Evolutionary conservation across 2,797 vertebrate species (phyloP).

Genomic region (Sebastes trivittatus): DNA sequence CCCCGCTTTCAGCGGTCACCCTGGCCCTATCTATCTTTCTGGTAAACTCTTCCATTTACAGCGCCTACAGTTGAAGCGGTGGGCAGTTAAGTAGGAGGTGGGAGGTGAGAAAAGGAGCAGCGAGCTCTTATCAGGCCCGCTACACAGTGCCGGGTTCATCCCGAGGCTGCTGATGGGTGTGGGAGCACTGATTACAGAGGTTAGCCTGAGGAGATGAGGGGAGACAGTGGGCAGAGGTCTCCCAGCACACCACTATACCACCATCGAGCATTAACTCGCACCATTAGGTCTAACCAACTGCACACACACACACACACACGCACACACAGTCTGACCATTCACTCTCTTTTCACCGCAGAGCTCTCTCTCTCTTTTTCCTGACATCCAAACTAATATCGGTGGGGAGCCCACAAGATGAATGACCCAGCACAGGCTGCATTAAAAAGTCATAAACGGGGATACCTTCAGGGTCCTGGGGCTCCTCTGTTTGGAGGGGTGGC

Average conservation of each 20-base stretch:
- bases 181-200: slow-evolving; percentile 57
- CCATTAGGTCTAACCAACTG: slow-evolving; percentile 32
- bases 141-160: slow-evolving; percentile 36
- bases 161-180: slow-evolving; percentile 38
- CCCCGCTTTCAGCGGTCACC: slow-evolving; percentile 18
- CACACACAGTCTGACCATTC: background rate
- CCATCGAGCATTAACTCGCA: slow-evolving; percentile 42
- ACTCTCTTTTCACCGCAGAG: slow-evolving; percentile 28
- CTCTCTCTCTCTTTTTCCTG: slow-evolving; percentile 26
- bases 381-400: slow-evolving; percentile 53
- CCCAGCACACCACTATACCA: slow-evolving; percentile 31
- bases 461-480: slow-evolving; percentile 63
- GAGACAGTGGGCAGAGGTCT: slow-evolving; percentile 33
- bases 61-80: slow-evolving; percentile 24
- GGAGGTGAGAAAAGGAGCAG: slow-evolving; percentile 42
- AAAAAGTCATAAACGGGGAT: slow-evolving; percentile 78
- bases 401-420: slow-evolving; percentile 71
- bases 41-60: slow-evolving; percentile 36
- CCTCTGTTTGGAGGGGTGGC: slow-evolving; percentile 24
- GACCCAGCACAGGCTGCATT: slow-evolving; percentile 71
- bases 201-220: slow-evolving; percentile 30
- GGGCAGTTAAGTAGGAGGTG: slow-evolving; percentile 48
- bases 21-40: slow-evolving; percentile 36
- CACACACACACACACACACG: background rate
- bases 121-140: slow-evolving; percentile 63